Evolutionary conservation across 2,113 vertebrate genomes (phyloP), one percentile per base, ranked within the genome.

Genomic region (Serilophus lunatus): DNA sequence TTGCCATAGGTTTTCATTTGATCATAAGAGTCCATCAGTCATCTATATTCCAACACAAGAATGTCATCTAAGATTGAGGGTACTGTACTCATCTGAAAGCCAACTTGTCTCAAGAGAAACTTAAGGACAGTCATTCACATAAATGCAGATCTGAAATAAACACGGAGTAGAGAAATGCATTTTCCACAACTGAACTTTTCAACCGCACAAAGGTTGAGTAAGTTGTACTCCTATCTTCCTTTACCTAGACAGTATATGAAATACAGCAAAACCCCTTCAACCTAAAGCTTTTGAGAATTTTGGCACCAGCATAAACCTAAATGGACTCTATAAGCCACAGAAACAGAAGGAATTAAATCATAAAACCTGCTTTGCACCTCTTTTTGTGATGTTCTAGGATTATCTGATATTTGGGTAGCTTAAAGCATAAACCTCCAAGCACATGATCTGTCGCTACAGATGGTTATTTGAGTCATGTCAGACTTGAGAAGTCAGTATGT

Each of bases 341-440:
- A 80, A 79, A 78, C 42, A 86, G 51, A 91, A 87, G 68, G 14
- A 89, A 91, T 56, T 80, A 90, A 87, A 81, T 42, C 35, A 44
- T 69, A 94, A 90, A 94, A 81, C 70, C 64, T 92, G 69, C 74
- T 87, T 82, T 81, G 70, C 79, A 95, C 72, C 86, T 88, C 82
- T 91, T 83, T 44, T 83, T 91, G 71, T 83, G 50, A 93, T 89
- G 75, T 79, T 82, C 68, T 87, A 92, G 84, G 71, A 88, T 96
- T 95, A 96, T 91, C 42, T 87, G 80, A 84, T 89, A 92, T 71
- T 93, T 94, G 60, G 64, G 90, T 35, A 95, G 66, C 75, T 95
- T 94, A 90, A 82, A 63, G 56, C 49, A 70, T 88, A 94, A 96
- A 81, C 69, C 80, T 81, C 60, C 47, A 49, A 81, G 66, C 80